Base-by-base conservation (phyloP, 92 coral and sea anemone genomes). In the Palythoa heliodiscus region DNA sequence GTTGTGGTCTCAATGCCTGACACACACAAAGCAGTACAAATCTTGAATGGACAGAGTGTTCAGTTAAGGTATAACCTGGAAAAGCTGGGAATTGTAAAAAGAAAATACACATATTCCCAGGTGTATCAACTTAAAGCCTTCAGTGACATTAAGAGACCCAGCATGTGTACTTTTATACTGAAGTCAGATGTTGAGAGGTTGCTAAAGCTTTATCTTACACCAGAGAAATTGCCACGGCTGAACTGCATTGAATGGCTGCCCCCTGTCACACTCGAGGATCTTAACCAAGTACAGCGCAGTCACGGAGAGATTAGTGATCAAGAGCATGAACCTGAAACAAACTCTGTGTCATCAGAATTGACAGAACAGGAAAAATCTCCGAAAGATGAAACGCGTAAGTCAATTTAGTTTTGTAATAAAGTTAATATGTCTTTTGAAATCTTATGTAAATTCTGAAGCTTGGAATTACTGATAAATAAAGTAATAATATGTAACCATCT, bases 1-100 rank as follows among this genome's bases (percentile, higher is more conserved):
- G 89, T 93, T 5, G 92, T 93, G 35, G 95, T 93, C 61, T 90
- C 98, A 14, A 90, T 93, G 83, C 98, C 95, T 22, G 98, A 93
- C 47, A 91, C 92, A 37, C 98, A 93, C 86, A 91, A 87, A 86
- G 95, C 90, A 43, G 95, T 93, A 20, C 98, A 93, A 87, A 83
- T 92, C 12, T 73, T 93, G 83, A 93, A 92, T 68, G 98, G 98
- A 2, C 95, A 93, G 66, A 92, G 98, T 79, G 98, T 93, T 19
- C 98, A 91, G 87, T 89, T 93, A 25, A 77, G 91, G 17, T 93
- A 93, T 83, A 89, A 93, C 75, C 83, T 93, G 60, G 95, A 92
- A 24, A 93, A 93, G 71, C 84, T 93, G 53, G 93, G 93, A 3
- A 92, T 93, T 58, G 84, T 75, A 38, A 92, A 92, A 55, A 77